Conservation (phyloP, 1,140 invertebrate species). For the Pseudomyrmex concolor region DNA sequence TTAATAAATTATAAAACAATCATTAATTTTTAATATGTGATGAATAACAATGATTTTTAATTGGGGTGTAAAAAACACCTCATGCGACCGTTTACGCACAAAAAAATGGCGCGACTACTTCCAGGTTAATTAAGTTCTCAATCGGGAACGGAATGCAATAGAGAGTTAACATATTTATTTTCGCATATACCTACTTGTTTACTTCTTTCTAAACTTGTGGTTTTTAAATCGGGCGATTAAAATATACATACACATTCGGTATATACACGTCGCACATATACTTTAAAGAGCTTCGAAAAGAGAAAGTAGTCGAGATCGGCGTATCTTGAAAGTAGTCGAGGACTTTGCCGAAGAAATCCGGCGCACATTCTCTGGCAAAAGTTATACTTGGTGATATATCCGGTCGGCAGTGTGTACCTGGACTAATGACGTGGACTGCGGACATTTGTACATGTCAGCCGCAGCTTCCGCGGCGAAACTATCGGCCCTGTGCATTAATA, state of each 20-base stretch:
- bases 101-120: too few species aligned
- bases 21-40: too few species aligned
- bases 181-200: too few species aligned
- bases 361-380: constrained; percentile 44
- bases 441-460: constrained; percentile 83
- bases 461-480: constrained; percentile 80
- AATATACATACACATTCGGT: background rate
- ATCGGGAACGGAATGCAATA: too few species aligned
- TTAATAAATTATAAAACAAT: too few species aligned
- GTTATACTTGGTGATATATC: constrained; percentile 46
- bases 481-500: constrained; percentile 83
- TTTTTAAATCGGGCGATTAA: background rate
- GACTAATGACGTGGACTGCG: constrained; percentile 81
- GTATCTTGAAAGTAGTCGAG: background rate
- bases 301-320: background rate
- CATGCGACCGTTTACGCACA: too few species aligned
- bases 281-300: background rate
- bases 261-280: too few species aligned
- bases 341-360: background rate
- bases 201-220: too few species aligned
- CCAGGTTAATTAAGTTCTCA: too few species aligned
- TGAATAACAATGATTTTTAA: too few species aligned
- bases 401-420: constrained; percentile 70
- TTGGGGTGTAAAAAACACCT: too few species aligned
- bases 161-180: too few species aligned